phyloP scores from a whole-genome alignment of 2,113 vertebrate species.

The Megaleporinus macrocephalus region DNA sequence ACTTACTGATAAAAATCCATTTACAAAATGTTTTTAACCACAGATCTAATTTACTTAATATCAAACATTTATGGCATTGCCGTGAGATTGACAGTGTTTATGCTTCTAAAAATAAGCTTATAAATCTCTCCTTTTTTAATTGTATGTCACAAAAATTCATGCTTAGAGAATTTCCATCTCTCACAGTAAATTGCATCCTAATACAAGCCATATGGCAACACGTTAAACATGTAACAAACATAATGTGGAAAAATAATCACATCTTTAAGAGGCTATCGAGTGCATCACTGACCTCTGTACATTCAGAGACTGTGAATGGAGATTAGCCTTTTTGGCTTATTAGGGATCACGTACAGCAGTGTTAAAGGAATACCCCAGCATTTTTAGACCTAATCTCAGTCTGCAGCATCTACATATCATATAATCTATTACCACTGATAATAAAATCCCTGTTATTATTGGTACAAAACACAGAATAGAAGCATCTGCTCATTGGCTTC shows the following conservation, averaged over 20 bases:
- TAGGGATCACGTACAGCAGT: background rate
- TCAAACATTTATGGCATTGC: constrained; percentile 92
- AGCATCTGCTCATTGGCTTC: background rate
- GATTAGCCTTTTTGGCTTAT: background rate
- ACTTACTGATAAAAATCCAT: constrained; percentile 95
- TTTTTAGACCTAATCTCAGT: background rate
- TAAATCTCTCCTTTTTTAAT: background rate
- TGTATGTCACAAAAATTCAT: background rate
- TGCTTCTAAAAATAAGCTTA: constrained; percentile 56
- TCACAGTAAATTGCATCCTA: background rate
- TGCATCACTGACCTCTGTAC: background rate
- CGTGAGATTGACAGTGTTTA: constrained; percentile 86
- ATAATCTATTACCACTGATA: too few relatives aligned
- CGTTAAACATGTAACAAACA: background rate
- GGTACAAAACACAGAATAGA: too few relatives aligned
- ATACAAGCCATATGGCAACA: background rate
- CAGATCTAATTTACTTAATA: constrained; percentile 96
- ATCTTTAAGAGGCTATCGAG: background rate
- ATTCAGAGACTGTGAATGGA: background rate
- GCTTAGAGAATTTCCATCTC: background rate
- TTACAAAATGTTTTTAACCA: constrained; percentile 90
- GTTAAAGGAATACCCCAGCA: background rate
- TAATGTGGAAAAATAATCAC: background rate
- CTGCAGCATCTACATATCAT: background rate
- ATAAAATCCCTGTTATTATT: too few relatives aligned